phyloP scores from a whole-genome alignment of 2,888 invertebrate species.

The Lycaena phlaeas region DNA sequence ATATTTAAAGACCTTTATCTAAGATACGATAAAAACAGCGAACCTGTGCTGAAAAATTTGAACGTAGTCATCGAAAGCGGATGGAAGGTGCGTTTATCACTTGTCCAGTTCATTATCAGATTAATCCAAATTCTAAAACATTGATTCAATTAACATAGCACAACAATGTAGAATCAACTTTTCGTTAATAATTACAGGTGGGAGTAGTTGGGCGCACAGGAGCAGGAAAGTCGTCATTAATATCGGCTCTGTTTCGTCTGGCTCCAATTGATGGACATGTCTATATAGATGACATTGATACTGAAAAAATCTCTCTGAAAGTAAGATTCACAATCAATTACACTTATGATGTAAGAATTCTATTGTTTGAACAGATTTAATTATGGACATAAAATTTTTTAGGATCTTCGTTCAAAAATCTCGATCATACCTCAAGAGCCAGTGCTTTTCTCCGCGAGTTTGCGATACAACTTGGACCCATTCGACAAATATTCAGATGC shows the following conservation, averaged over 20 bases:
- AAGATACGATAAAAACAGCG: slow-evolving; percentile 72
- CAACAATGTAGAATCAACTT: too few relatives aligned
- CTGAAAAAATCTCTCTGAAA: slow-evolving; percentile 73
- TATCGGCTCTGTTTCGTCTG: slow-evolving; percentile 83
- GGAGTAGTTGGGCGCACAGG: slow-evolving; percentile 88
- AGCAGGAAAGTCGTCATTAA: slow-evolving; percentile 84
- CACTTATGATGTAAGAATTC: neutral
- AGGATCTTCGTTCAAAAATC: slow-evolving; percentile 75
- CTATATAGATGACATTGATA: slow-evolving; percentile 79
- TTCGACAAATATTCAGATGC: slow-evolving; percentile 75
- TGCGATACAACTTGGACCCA: slow-evolving; percentile 81
- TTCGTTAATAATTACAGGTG: slow-evolving; percentile 53
- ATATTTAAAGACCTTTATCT: slow-evolving; percentile 74
- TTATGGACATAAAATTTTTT: slow-evolving; percentile 17
- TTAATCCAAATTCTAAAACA: too few relatives aligned
- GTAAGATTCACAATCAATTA: slow-evolving; percentile 22
- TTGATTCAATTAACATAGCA: too few relatives aligned
- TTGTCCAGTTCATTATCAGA: too few relatives aligned
- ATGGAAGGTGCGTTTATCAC: slow-evolving; percentile 68
- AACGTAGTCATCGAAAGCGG: slow-evolving; percentile 73
- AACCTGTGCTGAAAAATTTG: slow-evolving; percentile 80
- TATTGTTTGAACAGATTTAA: neutral
- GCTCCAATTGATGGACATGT: slow-evolving; percentile 78
- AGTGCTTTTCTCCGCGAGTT: slow-evolving; percentile 75
- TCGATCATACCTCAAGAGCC: slow-evolving; percentile 82